A percentile compares a stretch with the other conserved stretches of the same genome.
Conservation (phyloP, 1,140 invertebrate species). For the Palaemon carinicauda region DNA sequence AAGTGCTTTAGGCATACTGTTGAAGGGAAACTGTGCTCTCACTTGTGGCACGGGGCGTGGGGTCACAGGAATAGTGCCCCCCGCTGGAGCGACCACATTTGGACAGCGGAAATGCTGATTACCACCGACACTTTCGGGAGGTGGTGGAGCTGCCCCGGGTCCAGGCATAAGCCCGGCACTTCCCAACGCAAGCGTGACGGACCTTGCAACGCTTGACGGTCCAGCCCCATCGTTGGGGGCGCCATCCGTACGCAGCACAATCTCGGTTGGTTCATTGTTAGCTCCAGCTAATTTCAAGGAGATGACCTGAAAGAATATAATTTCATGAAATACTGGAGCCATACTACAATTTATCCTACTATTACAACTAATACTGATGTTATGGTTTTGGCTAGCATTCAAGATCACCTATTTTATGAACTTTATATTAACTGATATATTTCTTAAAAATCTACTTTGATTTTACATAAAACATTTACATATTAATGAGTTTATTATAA, state of each 20-base stretch:
- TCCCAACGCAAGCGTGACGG: constrained; percentile 48
- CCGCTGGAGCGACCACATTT: constrained; percentile 64
- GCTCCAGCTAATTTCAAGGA: constrained; percentile 83
- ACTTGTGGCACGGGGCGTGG: constrained; percentile 54
- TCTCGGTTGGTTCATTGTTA: constrained; percentile 75
- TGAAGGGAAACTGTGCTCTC: constrained; percentile 77
- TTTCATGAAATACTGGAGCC: not conserved
- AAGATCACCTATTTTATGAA: too few relatives aligned
- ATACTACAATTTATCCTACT: not conserved
- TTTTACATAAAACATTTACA: too few relatives aligned
- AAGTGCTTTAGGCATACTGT: constrained; percentile 77
- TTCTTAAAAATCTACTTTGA: too few relatives aligned
- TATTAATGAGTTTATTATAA: too few relatives aligned
- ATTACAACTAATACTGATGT: too few relatives aligned
- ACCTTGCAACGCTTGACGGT: constrained; percentile 57
- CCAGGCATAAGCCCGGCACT: constrained; percentile 57
- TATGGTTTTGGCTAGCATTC: too few relatives aligned
- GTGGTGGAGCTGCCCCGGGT: constrained; percentile 56
- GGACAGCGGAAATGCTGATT: constrained; percentile 63
- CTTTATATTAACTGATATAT: too few relatives aligned
- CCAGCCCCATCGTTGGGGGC: constrained; percentile 59
- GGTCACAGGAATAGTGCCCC: constrained; percentile 63
- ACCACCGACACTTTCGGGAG: constrained; percentile 51
- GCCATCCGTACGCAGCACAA: constrained; percentile 72
- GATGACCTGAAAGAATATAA: constrained; percentile 71